Evolutionary conservation across 2,888 invertebrate genomes (phyloP).

Genomic region (Odontocolon sp.): DNA sequence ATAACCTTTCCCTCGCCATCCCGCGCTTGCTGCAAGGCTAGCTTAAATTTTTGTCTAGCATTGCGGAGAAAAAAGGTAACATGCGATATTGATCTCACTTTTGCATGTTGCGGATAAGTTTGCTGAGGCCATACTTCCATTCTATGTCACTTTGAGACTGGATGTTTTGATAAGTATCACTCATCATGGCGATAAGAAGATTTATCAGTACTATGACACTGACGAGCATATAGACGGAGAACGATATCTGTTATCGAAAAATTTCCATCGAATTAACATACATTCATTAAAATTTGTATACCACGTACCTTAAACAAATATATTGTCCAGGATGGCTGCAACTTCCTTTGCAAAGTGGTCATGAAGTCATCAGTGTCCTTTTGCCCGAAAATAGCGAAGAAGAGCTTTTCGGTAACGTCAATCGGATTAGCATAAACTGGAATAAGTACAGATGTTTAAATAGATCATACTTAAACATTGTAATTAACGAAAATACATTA

Average conservation of each 20-base stretch:
- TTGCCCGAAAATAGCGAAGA: slow-evolving; percentile 99
- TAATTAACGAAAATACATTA: slow-evolving; percentile 20
- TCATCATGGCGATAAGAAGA: slow-evolving; percentile 99
- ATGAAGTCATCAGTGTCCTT: slow-evolving; percentile 88
- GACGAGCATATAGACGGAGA: slow-evolving; percentile 98
- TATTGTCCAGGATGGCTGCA: slow-evolving; percentile 92
- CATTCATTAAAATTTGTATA: neutral
- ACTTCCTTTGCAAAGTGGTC: slow-evolving; percentile 73
- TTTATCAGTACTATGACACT: slow-evolving; percentile 99
- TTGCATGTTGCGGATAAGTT: slow-evolving; percentile 89
- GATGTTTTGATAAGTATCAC: slow-evolving; percentile 99
- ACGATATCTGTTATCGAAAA: slow-evolving; percentile 82
- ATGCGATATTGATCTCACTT: slow-evolving; percentile 75
- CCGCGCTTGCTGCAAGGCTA: no score
- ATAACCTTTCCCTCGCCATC: no score
- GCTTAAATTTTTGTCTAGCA: no score
- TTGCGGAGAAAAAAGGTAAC: no score
- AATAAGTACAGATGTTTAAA: slow-evolving; percentile 73
- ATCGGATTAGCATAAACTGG: slow-evolving; percentile 95
- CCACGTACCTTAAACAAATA: slow-evolving; percentile 89
- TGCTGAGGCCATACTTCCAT: slow-evolving; percentile 90
- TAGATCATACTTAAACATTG: neutral
- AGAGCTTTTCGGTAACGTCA: slow-evolving; percentile 97
- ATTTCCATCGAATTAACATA: neutral
- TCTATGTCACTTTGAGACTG: slow-evolving; percentile 91